phyloP scores from a whole-genome alignment of 2,113 vertebrate species.

The Baryphthengus martii region DNA sequence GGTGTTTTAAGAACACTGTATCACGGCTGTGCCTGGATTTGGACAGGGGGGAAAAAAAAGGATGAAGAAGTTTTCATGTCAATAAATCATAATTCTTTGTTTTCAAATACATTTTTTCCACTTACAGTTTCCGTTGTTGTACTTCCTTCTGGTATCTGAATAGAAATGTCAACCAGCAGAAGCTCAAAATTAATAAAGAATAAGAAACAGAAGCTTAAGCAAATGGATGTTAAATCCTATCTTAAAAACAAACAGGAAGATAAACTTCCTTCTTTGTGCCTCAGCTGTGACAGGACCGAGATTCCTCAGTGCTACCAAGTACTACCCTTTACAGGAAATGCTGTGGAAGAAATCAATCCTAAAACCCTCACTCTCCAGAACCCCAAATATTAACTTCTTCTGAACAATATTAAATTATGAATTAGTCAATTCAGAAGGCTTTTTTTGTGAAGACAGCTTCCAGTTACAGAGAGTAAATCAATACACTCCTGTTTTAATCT shows the following conservation, averaged over 20 bases:
- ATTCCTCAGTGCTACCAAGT: neutral
- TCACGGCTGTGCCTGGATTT: neutral
- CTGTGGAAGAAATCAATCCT: neutral
- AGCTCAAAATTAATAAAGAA: neutral
- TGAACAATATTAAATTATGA: neutral
- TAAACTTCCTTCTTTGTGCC: neutral
- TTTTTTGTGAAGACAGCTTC: neutral
- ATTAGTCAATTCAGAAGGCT: neutral
- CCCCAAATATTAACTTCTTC: neutral
- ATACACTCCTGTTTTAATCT: neutral
- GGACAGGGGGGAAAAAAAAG: neutral
- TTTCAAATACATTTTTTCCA: neutral
- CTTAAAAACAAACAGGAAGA: neutral
- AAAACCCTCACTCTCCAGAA: neutral
- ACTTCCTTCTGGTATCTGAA: neutral
- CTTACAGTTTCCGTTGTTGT: neutral
- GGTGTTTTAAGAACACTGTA: neutral
- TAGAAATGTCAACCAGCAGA: neutral
- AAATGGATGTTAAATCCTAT: neutral
- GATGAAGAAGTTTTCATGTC: neutral
- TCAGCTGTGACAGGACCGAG: neutral
- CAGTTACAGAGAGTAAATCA: neutral
- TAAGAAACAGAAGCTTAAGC: neutral
- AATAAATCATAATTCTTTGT: neutral
- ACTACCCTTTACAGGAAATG: neutral